Percentiles rank a stretch among this genome's conserved stretches.
Evolutionary conservation across 2,888 invertebrate genomes (phyloP).

Genomic region (Microplitis deprimator): DNA sequence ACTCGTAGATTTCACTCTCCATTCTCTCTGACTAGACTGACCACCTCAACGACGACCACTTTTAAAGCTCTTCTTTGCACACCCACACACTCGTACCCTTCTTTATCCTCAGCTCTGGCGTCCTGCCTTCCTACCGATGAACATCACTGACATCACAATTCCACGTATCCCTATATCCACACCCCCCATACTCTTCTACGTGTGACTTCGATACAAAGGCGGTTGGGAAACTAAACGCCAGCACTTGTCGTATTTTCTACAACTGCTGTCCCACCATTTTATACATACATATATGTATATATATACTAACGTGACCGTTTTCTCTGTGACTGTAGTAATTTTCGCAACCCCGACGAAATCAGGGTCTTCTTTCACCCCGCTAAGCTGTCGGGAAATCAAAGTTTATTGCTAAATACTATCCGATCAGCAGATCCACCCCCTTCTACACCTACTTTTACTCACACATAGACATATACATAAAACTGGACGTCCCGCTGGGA

Average conservation of each 20-base stretch:
- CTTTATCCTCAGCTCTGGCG: neutral
- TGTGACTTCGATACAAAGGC: conserved; percentile 39
- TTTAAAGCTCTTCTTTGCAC: conserved; percentile 45
- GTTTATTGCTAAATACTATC: conserved; percentile 72
- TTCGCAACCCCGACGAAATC: conserved; percentile 70
- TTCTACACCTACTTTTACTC: conserved; percentile 27
- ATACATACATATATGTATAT: conserved; percentile 17
- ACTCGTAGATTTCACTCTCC: conserved; percentile 59
- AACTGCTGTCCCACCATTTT: conserved; percentile 23
- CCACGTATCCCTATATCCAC: conserved; percentile 22
- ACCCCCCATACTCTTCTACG: conserved; percentile 3
- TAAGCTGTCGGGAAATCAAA: conserved; percentile 65
- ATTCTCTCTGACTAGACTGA: conserved; percentile 48
- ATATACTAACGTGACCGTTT: conserved; percentile 26
- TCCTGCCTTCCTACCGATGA: neutral
- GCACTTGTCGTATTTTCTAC: conserved; percentile 32
- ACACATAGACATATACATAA: conserved; percentile 35
- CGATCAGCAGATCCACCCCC: conserved; percentile 67
- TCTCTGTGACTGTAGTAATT: conserved; percentile 63
- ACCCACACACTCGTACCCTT: conserved; percentile 42
- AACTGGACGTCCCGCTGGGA: conserved; percentile 47
- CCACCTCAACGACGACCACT: conserved; percentile 60
- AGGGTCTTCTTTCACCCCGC: conserved; percentile 66
- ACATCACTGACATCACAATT: neutral
- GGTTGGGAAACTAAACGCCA: conserved; percentile 40